Evolutionary conservation across 2,888 invertebrate species (phyloP), one percentile per base, ranked within the genome.

Genomic region (Malacosoma neustria): DNA sequence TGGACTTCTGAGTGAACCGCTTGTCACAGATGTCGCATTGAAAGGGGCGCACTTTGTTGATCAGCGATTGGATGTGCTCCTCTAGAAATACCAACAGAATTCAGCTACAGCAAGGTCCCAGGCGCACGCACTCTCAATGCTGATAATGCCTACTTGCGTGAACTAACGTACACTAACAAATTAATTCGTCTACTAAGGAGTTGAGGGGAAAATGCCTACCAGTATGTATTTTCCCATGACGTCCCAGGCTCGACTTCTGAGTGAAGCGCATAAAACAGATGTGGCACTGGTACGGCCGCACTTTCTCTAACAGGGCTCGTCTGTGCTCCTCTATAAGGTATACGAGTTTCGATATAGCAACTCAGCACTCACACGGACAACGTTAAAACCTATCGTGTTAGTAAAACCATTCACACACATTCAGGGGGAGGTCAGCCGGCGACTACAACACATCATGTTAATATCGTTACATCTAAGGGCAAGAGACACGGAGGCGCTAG

Each of bases 1-100:
- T 93, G 71, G 92, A 92, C 84, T 93, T 93, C 86, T 93, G 93
- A 54, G 93, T 92, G 84, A 93, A 93, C 71, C 92, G 88, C 86
- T 93, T 93, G 73, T 91, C 88, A 79, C 93, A 93, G 69, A 91
- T 87, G 75, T 91, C 91, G 75, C 93, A 93, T 72, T 92, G 87
- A 81, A 85, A 88, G 62, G 87, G 87, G 68, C 87, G 87, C 80
- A 87, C 87, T 86, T 87, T 87, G 87, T 87, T 86, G 87, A 87
- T 86, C 86, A 87, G 87, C 87, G 87, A 86, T 82, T 86, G 87
- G 80, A 87, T 86, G 86, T 87, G 87, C 80, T 87, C 87, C 80
- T 87, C 87, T 87, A 87, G 82, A 87, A 87, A 82, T 76, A 84
- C 76, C 82, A 86, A 86, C 68, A 81, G 79, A 82, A 79, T 73